Conservation (phyloP, 2,888 invertebrate species). For the Diaperis boleti region DNA sequence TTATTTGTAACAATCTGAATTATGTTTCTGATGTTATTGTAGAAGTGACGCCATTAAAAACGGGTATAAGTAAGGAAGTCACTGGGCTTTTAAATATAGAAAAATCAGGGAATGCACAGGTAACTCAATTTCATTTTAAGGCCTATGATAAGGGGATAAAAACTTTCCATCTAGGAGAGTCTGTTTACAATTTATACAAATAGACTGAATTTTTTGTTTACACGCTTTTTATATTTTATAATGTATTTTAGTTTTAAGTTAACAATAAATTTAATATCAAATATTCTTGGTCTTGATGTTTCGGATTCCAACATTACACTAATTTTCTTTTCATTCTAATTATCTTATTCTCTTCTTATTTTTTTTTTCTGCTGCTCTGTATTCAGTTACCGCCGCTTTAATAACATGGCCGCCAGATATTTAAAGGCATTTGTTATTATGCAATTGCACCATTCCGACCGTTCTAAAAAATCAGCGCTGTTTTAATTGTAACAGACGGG, state of each 20-base stretch:
- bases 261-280: conserved; percentile 7
- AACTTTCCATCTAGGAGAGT: conserved; percentile 77
- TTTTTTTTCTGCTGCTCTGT: no score
- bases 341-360: no score
- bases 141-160: conserved; percentile 81
- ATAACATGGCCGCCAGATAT: no score
- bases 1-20: conserved; percentile 72
- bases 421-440: no score
- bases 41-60: conserved; percentile 75
- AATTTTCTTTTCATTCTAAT: no score
- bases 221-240: conserved; percentile 34
- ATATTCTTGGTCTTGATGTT: no score
- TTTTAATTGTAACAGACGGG: no score
- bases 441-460: no score
- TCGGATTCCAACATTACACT: no score
- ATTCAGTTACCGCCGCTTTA: no score
- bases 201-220: conserved; percentile 43
- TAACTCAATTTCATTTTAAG: conserved; percentile 74
- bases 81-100: conserved; percentile 76
- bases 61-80: conserved; percentile 80
- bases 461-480: no score
- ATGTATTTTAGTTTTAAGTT: conserved; percentile 20
- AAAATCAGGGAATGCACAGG: conserved; percentile 67
- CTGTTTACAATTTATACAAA: conserved; percentile 58
- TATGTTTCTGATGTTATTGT: conserved; percentile 75